Base-by-base conservation (phyloP, 2,888 invertebrate genomes). In the Clunio marinus region DNA sequence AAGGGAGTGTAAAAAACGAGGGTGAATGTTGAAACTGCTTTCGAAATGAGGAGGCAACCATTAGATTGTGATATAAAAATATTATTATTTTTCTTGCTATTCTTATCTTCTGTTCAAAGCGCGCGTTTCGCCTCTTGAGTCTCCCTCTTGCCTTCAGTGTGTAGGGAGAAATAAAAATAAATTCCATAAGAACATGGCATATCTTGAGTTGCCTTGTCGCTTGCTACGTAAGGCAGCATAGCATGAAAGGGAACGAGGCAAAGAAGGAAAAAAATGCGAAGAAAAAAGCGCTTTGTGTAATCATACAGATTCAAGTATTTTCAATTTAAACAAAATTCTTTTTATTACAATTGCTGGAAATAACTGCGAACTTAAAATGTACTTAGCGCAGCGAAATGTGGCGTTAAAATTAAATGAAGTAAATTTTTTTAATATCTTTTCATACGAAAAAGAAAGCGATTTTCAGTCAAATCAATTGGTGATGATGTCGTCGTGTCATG, bases 311-410 rank as follows among this genome's bases (percentile, higher is more conserved):
- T 62, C 62, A 62, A 62, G 62, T 62, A 62, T 62, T 62, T 62
- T 62, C 62, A 62, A 62, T 62, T 62, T 62, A 62, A 62, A 62
- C 62, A 62, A 62, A 62, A 62, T 62, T 62, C 25, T 62, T 62
- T 62, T 62, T 62, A 62, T 62, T 62, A 62, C 17, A 62, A 62
- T 62, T 62, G 62, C 62, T 62, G 62, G 62, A 62, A 62, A 41
- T 62, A 62, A 62, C 62, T 41, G 62, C 62, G 62, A 62, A 37
- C 41, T 62, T 37, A 62, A 32, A 59, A 59, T 59, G 28, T 59
- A 59, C 62, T 62, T 62, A 62, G 62, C 58, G 62, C 15, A 59
- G 35, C 25, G 24, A 37, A 60, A 60, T 58, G 58, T 35, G 59
- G 41, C 41, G 62, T 62, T 62, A 62, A 62, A 62, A 62, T 62